These are phyloP conservation scores for Xenentodon cancila DNA, from an alignment of 2,797 vertebrate species.

Conservation along the genomic window DNA sequence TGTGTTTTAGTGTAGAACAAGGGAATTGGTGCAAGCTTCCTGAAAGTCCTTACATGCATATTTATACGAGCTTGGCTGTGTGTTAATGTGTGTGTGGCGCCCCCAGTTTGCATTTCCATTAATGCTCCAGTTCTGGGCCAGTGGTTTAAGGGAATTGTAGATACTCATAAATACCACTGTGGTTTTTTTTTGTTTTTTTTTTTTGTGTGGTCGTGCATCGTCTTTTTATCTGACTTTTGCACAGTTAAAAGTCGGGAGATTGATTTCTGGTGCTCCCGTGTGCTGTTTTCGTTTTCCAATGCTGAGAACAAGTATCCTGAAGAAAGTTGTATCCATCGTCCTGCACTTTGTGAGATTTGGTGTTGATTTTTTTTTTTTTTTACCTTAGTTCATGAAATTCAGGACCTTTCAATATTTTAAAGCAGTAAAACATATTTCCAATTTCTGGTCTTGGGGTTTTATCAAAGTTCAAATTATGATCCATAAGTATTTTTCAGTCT, in stretches of 20 bases:
- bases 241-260: conserved; percentile 32
- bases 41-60: conserved; percentile 39
- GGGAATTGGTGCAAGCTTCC: conserved; percentile 28
- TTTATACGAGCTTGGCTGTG: conserved; percentile 22
- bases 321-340: conserved; percentile 15
- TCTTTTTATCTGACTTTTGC: conserved; percentile 44
- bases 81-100: conserved; percentile 3
- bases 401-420: too few relatives aligned
- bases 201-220: conserved; percentile 35
- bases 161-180: conserved; percentile 47
- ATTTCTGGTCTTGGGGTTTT: too few relatives aligned
- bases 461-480: too few relatives aligned
- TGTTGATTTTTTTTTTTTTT: not conserved
- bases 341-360: not conserved
- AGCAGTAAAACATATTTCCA: too few relatives aligned
- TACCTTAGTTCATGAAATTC: too few relatives aligned
- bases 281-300: conserved; percentile 21
- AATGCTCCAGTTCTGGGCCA: conserved; percentile 36
- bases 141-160: conserved; percentile 50
- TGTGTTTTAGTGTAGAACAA: conserved; percentile 27
- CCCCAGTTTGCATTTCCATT: conserved; percentile 25
- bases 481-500: too few relatives aligned
- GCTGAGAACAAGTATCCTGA: conserved; percentile 20
- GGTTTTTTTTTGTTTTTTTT: conserved; percentile 44
- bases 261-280: conserved; percentile 36